A percentile compares a stretch with the other conserved stretches of the same genome.
Conservation (phyloP, 1,140 invertebrate genomes). For the Panagrolaimus sp. region DNA sequence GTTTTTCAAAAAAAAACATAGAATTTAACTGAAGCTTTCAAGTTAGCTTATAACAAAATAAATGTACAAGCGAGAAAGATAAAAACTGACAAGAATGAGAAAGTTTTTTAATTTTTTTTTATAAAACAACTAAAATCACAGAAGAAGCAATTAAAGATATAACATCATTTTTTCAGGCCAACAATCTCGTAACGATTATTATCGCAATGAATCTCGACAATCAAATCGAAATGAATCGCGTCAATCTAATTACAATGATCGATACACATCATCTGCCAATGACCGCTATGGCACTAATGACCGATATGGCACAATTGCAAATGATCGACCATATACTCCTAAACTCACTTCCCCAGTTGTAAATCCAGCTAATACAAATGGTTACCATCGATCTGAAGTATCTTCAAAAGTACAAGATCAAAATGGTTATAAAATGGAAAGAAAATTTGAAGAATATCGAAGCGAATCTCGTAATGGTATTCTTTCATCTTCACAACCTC, state of each 20-base stretch:
- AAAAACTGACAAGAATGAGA: no score
- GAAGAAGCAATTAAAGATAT: no score
- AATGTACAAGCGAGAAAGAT: no score
- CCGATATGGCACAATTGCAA: background rate
- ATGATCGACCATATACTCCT: background rate
- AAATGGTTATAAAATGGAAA: background rate
- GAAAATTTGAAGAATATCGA: slow-evolving; percentile 19
- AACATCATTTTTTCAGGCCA: no score
- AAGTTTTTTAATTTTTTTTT: no score
- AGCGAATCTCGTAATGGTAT: slow-evolving; percentile 14
- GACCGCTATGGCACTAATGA: background rate
- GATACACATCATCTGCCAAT: background rate
- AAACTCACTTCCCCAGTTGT: background rate
- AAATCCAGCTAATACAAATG: background rate
- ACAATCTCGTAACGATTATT: no score
- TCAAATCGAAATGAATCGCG: background rate
- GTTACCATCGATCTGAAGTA: slow-evolving; percentile 24
- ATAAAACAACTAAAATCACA: no score
- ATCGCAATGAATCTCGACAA: no score
- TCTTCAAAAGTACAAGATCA: slow-evolving; percentile 7
- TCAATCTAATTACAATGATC: slow-evolving; percentile 9
- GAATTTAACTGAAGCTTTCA: no score
- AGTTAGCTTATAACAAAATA: no score
- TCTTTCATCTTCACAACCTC: background rate
- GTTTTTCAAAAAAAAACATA: no score